A percentile compares a stretch with the other conserved stretches of the same genome.
Evolutionary conservation across 2,797 vertebrate genomes (phyloP).

Genomic region (Halcyon leucocephala): DNA sequence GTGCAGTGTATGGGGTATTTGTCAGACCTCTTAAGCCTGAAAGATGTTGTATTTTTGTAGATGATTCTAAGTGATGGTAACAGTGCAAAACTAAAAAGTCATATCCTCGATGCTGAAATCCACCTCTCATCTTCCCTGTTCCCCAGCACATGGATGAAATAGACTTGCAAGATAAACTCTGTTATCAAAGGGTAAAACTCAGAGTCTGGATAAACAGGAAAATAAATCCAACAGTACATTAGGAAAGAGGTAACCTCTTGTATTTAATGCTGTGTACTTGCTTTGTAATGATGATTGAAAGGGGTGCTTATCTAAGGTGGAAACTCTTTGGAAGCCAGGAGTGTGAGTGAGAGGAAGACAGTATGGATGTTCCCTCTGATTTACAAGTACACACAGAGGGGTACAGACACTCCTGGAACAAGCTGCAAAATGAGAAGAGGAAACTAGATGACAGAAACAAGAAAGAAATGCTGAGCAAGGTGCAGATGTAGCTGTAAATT

Average conservation of each 20-base stretch:
- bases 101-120: background rate
- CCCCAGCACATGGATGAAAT: background rate
- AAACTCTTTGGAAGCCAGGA: background rate
- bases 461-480: background rate
- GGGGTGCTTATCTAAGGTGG: background rate
- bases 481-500: background rate
- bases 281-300: background rate
- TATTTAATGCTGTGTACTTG: background rate
- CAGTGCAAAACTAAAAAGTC: background rate
- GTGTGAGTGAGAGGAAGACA: fast-evolving
- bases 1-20: background rate
- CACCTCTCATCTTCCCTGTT: background rate
- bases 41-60: background rate
- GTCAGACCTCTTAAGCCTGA: background rate
- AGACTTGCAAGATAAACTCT: background rate
- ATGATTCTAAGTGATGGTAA: background rate
- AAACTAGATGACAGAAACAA: background rate
- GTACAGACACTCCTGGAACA: background rate
- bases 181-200: background rate
- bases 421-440: background rate
- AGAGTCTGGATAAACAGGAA: background rate
- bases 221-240: background rate
- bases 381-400: fast-evolving
- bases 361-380: background rate
- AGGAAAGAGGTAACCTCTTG: background rate